These are phyloP conservation scores for Drosophila rellima DNA, from an alignment of 2,888 invertebrate species.

Conservation along the genomic window DNA sequence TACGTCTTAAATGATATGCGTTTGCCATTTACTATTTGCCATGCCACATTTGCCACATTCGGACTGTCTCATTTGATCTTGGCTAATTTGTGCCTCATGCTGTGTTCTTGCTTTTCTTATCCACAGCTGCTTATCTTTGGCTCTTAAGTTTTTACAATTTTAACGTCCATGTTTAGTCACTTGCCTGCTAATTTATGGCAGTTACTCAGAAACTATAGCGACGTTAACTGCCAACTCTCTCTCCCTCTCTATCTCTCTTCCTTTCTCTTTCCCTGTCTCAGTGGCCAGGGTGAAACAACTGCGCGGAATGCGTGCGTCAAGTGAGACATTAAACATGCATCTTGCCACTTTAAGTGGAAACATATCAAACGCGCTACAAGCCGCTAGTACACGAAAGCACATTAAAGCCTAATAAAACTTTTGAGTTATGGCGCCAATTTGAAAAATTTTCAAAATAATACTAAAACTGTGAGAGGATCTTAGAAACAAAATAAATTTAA, in stretches of 20 bases:
- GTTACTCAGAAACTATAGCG: slow-evolving; percentile 69
- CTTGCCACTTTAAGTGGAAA: slow-evolving; percentile 45
- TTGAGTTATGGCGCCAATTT: neutral
- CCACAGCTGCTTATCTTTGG: slow-evolving; percentile 59
- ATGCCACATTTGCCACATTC: slow-evolving; percentile 49
- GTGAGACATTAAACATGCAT: slow-evolving; percentile 69
- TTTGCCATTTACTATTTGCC: slow-evolving; percentile 56
- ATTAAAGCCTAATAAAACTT: neutral
- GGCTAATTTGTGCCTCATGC: slow-evolving; percentile 69
- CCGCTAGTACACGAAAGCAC: slow-evolving; percentile 11
- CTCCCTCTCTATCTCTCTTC: neutral
- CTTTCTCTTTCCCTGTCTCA: neutral
- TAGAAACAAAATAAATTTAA: neutral
- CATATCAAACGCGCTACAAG: slow-evolving; percentile 20
- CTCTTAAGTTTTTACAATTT: slow-evolving; percentile 60
- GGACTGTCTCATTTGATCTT: slow-evolving; percentile 63
- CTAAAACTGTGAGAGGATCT: neutral
- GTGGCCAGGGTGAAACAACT: slow-evolving; percentile 18
- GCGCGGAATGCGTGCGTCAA: slow-evolving; percentile 46
- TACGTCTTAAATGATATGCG: slow-evolving; percentile 77
- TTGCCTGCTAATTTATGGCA: slow-evolving; percentile 72
- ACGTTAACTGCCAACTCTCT: slow-evolving; percentile 40
- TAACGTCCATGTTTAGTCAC: slow-evolving; percentile 51
- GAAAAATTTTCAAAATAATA: neutral
- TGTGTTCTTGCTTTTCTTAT: slow-evolving; percentile 38